phyloP scores from a whole-genome alignment of 23 tunicate genomes.

The Trididemnum miniatum region DNA sequence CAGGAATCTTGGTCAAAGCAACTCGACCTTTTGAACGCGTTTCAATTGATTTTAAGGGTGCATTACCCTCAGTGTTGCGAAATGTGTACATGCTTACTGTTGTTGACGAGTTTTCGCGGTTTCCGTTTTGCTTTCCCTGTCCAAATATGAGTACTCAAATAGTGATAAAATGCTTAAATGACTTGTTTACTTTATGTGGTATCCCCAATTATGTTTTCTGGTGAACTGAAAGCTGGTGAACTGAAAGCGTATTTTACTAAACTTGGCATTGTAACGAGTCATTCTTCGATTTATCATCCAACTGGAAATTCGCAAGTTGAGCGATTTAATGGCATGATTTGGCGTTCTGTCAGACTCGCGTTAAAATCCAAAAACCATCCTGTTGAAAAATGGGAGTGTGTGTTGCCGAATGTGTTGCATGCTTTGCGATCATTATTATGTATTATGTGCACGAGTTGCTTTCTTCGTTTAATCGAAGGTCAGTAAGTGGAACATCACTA shows the following conservation, averaged over 20 bases:
- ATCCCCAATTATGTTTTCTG: constrained; percentile 2
- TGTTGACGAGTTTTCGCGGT: constrained; percentile 4
- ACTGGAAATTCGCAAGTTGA: constrained; percentile 29
- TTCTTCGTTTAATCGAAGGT: constrained; percentile 1
- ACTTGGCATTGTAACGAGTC: constrained; percentile 13
- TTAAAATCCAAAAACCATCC: not conserved
- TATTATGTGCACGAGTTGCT: not conserved
- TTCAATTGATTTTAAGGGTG: constrained; percentile 10
- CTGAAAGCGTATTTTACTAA: not conserved
- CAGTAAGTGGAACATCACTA: not conserved
- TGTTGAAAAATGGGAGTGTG: not conserved
- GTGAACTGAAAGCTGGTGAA: not conserved
- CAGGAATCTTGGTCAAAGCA: constrained; percentile 20
- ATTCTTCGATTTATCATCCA: not conserved
- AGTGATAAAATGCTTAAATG: not conserved
- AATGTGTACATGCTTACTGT: constrained; percentile 10
- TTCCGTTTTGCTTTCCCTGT: constrained; percentile 27
- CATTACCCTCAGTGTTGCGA: not conserved
- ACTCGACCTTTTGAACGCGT: constrained; percentile 14
- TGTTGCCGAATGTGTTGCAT: constrained; percentile 11
- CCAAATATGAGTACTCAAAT: not conserved
- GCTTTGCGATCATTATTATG: constrained; percentile 18
- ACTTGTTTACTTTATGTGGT: constrained; percentile 1
- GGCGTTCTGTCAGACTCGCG: constrained; percentile 27
- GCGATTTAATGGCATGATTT: constrained; percentile 29